Evolutionary conservation across 2,888 invertebrate species (phyloP).

Genomic region (Metellina segmentata): DNA sequence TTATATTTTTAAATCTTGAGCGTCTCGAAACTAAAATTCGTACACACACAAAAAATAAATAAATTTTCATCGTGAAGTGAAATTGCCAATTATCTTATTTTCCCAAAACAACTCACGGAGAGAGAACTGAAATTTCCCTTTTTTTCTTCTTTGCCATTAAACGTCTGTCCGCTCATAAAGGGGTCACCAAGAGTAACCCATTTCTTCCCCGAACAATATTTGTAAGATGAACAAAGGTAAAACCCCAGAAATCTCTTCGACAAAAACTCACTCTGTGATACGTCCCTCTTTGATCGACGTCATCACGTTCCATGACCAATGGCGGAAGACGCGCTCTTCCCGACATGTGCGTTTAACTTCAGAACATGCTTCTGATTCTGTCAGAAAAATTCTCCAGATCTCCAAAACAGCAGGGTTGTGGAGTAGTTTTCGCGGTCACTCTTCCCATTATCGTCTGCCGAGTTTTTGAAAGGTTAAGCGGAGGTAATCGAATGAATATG

Average conservation of each 20-base stretch:
- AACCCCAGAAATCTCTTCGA: neutral
- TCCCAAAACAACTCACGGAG: neutral
- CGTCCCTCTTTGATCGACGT: constrained; percentile 22
- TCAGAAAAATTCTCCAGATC: constrained; percentile 54
- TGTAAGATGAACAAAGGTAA: neutral
- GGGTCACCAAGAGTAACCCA: neutral
- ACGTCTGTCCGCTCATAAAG: neutral
- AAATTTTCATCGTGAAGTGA: neutral
- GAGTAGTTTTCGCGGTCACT: constrained; percentile 41
- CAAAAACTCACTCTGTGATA: neutral
- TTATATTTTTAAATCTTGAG: no score
- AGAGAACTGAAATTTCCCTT: neutral
- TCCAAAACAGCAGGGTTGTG: constrained; percentile 21
- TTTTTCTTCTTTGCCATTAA: neutral
- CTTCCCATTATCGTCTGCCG: neutral
- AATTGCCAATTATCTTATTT: neutral
- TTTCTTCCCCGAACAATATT: constrained; percentile 1
- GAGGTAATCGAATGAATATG: constrained; percentile 27
- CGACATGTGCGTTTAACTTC: constrained; percentile 34
- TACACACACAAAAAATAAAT: no score
- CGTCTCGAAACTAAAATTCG: no score
- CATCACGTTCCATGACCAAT: neutral
- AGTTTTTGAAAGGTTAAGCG: neutral
- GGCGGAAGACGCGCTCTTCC: constrained; percentile 6
- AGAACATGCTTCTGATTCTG: constrained; percentile 44